Conservation (phyloP, 2,888 invertebrate genomes). For the Apodemia mormo region DNA sequence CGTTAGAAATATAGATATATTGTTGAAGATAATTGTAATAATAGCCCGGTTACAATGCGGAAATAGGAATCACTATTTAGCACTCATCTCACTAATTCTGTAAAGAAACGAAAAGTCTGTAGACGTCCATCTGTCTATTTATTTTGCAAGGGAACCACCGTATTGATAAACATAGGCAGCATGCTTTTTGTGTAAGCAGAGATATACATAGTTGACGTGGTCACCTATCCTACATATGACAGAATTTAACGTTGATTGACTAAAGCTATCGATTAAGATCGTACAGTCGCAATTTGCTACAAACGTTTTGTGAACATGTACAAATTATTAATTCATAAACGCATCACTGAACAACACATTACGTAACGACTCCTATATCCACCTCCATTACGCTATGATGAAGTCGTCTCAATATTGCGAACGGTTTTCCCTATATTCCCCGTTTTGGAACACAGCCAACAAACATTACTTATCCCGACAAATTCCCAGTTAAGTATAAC, state of each 20-base stretch:
- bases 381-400: slow-evolving; percentile 34
- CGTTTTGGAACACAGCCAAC: slow-evolving; percentile 43
- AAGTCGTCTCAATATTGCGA: slow-evolving; percentile 42
- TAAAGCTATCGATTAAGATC: neutral
- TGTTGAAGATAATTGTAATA: too few species aligned
- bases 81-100: too few species aligned
- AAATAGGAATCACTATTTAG: too few species aligned
- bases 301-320: neutral
- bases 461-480: slow-evolving; percentile 54
- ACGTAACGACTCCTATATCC: slow-evolving; percentile 25
- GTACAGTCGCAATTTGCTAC: neutral
- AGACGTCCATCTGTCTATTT: too few species aligned
- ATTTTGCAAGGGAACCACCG: too few species aligned
- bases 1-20: too few species aligned
- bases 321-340: neutral
- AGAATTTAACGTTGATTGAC: neutral
- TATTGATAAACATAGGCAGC: too few species aligned
- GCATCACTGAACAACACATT: neutral
- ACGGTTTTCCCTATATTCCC: slow-evolving; percentile 39
- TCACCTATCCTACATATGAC: neutral
- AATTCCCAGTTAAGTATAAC: slow-evolving; percentile 50
- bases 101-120: too few species aligned
- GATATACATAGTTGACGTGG: neutral
- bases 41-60: too few species aligned
- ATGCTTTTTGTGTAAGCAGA: neutral